Conservation (phyloP, 2,888 invertebrate genomes). For the Xanthia icteritia region DNA sequence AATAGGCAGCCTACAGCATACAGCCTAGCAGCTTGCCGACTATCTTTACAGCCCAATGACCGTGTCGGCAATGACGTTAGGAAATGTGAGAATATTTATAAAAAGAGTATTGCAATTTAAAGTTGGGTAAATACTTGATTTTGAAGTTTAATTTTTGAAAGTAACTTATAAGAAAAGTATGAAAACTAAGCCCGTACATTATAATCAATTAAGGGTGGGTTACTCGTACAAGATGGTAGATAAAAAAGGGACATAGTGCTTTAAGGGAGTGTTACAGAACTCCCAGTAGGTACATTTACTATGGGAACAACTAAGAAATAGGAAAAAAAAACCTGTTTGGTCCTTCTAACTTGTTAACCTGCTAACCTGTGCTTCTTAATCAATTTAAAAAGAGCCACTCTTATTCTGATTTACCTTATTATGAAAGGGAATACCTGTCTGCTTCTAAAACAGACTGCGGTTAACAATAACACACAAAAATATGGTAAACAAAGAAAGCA, state of each 20-base stretch:
- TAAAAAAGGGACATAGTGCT: not conserved
- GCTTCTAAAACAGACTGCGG: not conserved
- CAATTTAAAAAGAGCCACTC: not conserved
- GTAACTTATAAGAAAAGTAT: not conserved
- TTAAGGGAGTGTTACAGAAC: not conserved
- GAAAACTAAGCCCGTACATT: not conserved
- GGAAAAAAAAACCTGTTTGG: too few species aligned
- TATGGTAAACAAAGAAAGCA: not conserved
- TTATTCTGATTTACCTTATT: not conserved
- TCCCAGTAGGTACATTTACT: not conserved
- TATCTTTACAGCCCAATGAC: slow-evolving; percentile 62
- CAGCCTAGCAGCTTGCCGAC: not conserved
- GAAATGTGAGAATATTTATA: not conserved
- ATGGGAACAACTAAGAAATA: not conserved
- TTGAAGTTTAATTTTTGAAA: not conserved
- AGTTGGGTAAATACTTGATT: not conserved
- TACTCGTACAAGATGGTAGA: not conserved
- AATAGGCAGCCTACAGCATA: slow-evolving; percentile 26
- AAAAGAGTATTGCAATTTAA: not conserved
- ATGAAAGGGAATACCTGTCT: not conserved
- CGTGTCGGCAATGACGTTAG: slow-evolving; percentile 8
- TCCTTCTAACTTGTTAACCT: not conserved
- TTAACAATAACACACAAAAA: not conserved
- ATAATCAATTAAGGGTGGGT: not conserved
- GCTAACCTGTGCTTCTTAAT: not conserved